A percentile compares a stretch with the other conserved stretches of the same genome.
These are phyloP conservation scores for Hyperopisus bebe DNA, from an alignment of 2,113 vertebrate species.

Conservation along the genomic window DNA sequence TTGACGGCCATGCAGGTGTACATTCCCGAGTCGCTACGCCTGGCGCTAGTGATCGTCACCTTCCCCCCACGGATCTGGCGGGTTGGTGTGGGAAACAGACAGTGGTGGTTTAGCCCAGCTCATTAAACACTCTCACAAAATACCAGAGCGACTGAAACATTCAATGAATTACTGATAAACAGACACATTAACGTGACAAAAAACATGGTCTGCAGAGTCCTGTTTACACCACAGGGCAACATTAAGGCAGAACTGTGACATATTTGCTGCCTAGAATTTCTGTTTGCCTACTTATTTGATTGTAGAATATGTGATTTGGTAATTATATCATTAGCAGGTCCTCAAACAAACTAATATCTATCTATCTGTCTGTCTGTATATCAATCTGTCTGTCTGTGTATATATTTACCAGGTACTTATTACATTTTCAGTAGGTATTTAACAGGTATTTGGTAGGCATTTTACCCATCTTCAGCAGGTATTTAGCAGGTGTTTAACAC, in stretches of 20 bases:
- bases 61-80: conserved; percentile 88
- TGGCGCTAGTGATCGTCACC: conserved; percentile 89
- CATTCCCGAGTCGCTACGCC: conserved; percentile 92
- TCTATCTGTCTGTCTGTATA: background rate
- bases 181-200: background rate
- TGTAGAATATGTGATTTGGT: background rate
- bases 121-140: background rate
- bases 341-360: background rate
- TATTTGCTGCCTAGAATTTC: background rate
- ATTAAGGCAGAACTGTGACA: background rate
- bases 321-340: background rate
- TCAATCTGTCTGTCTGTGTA: background rate
- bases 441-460: background rate
- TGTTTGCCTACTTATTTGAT: background rate
- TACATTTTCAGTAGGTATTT: background rate
- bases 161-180: too few species aligned
- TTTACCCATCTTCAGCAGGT: background rate
- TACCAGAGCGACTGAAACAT: background rate
- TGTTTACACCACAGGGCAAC: background rate
- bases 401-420: background rate
- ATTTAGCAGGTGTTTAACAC: background rate
- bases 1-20: conserved; percentile 94
- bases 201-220: background rate
- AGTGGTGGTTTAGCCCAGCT: background rate
- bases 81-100: conserved; percentile 12